Evolutionary conservation across 2,113 vertebrate species (phyloP).

Genomic region (Myotis davidii): DNA sequence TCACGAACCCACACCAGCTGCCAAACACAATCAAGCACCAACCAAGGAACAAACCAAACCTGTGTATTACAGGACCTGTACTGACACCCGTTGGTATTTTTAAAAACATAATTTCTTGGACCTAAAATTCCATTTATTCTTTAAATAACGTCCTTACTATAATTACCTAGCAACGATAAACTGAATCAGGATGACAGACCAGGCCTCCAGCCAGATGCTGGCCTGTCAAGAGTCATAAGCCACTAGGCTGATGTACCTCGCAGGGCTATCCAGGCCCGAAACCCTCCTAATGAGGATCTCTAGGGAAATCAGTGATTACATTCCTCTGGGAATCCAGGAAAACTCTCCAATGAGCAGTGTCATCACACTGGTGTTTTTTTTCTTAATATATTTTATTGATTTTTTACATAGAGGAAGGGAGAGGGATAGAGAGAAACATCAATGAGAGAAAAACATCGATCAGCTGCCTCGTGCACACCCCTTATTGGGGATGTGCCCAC

Average conservation of each 20-base stretch:
- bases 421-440: too few relatives aligned
- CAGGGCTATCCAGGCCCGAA: neutral
- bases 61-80: rapidly evolving
- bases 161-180: conserved; percentile 50
- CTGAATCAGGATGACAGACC: neutral
- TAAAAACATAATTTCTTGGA: conserved; percentile 47
- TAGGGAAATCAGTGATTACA: neutral
- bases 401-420: too few relatives aligned
- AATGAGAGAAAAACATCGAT: too few relatives aligned
- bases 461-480: too few relatives aligned
- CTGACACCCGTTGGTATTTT: neutral
- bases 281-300: neutral
- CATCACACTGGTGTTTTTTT: neutral
- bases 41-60: neutral
- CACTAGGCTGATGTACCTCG: rapidly evolving
- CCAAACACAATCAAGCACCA: conserved; percentile 43
- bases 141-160: conserved; percentile 38
- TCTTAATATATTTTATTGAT: too few relatives aligned
- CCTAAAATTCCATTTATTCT: conserved; percentile 43
- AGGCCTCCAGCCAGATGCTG: neutral
- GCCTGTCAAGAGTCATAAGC: conserved; percentile 12
- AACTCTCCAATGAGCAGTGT: neutral
- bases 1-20: neutral
- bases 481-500: too few relatives aligned
- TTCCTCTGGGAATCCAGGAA: neutral